These are phyloP conservation scores for Erythrolamprus reginae DNA, from an alignment of 2,113 vertebrate species.

Conservation along the genomic window DNA sequence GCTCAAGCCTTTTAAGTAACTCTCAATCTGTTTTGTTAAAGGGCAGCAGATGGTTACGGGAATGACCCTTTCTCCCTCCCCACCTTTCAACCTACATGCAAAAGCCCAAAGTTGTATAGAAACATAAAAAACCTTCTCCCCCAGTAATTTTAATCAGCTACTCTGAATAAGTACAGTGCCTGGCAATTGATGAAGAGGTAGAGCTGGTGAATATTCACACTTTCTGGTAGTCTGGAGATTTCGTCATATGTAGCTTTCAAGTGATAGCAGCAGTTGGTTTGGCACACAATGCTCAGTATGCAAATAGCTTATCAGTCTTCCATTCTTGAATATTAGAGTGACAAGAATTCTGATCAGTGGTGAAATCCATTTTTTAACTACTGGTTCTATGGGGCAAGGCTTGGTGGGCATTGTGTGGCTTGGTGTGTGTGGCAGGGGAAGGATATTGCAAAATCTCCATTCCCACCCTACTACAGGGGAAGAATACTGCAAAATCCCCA, in stretches of 20 bases:
- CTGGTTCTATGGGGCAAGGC: no score
- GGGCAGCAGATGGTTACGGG: constrained; percentile 52
- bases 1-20: constrained; percentile 3
- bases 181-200: constrained; percentile 27
- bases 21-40: accelerated
- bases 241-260: constrained; percentile 27
- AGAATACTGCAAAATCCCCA: no score
- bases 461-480: no score
- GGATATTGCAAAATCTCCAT: no score
- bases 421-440: no score
- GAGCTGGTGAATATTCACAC: constrained; percentile 56
- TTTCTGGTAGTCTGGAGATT: background rate
- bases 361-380: no score
- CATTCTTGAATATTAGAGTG: background rate
- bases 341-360: background rate
- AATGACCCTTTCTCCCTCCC: constrained; percentile 24
- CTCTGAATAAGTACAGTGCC: constrained; percentile 53
- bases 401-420: no score
- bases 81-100: constrained; percentile 28
- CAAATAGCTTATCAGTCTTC: no score
- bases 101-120: constrained; percentile 50
- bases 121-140: background rate
- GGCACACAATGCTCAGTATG: background rate
- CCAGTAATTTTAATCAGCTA: constrained; percentile 56
- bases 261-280: background rate